These are phyloP conservation scores for Crematogaster levior DNA, from an alignment of 2,888 invertebrate species.

Conservation along the genomic window DNA sequence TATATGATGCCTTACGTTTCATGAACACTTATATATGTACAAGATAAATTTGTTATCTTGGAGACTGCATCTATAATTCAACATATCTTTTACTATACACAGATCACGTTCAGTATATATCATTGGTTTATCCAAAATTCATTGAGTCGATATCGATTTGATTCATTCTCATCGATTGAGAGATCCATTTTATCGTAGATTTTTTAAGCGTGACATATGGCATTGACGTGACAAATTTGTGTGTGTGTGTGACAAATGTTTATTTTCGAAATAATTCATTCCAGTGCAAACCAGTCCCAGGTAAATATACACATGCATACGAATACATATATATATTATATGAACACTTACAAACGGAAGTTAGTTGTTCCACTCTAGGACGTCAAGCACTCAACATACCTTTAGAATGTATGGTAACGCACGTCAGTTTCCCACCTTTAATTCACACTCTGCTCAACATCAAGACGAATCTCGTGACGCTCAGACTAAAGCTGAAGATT, in stretches of 20 bases:
- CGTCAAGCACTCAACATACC: conserved; percentile 40
- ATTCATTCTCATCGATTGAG: background rate
- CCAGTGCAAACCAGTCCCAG: conserved; percentile 58
- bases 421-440: conserved; percentile 50
- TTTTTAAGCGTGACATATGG: conserved; percentile 76
- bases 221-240: too few relatives aligned
- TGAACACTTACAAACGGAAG: conserved; percentile 70
- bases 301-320: background rate
- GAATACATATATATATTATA: too few relatives aligned
- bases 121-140: background rate
- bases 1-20: background rate
- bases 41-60: background rate
- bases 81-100: background rate
- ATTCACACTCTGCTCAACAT: background rate
- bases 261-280: conserved; percentile 70
- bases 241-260: conserved; percentile 43
- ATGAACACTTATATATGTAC: background rate
- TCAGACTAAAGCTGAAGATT: conserved; percentile 52
- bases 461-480: background rate
- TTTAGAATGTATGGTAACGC: conserved; percentile 29
- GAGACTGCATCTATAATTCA: background rate
- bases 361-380: conserved; percentile 57
- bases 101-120: background rate
- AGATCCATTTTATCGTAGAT: background rate
- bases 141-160: background rate